A percentile compares a stretch with the other conserved stretches of the same genome.
Evolutionary conservation across 2,888 invertebrate genomes (phyloP).

Genomic region (Tipula lateralis): DNA sequence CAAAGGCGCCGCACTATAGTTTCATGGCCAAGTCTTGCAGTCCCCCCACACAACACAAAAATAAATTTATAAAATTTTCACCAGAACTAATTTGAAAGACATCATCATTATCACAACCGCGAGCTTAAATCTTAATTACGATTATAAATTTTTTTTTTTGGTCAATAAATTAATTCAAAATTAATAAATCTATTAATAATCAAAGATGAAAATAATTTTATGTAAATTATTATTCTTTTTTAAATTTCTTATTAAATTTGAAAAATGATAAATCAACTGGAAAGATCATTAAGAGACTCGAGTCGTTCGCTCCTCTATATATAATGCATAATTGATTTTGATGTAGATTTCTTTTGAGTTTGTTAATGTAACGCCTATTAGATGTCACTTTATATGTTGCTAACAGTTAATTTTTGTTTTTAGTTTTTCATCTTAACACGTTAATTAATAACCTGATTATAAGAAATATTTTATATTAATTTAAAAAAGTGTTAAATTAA

Average conservation of each 20-base stretch:
- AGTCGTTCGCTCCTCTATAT: background rate
- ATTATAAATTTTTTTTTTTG: background rate
- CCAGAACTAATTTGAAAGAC: constrained; percentile 8
- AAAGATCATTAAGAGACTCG: background rate
- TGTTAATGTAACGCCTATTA: constrained; percentile 24
- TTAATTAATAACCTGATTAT: constrained; percentile 24
- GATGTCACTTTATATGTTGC: background rate
- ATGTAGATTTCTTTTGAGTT: background rate
- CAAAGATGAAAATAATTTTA: background rate
- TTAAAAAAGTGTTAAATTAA: background rate
- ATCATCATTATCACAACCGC: background rate
- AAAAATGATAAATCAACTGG: constrained; percentile 9
- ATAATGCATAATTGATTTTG: background rate
- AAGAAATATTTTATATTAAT: background rate
- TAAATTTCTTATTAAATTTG: background rate
- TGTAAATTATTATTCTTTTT: background rate
- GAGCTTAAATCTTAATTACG: background rate
- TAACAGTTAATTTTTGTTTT: background rate
- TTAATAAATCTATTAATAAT: constrained; percentile 15
- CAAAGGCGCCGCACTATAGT: background rate
- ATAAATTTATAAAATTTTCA: background rate
- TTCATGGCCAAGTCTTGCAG: background rate
- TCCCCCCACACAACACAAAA: background rate
- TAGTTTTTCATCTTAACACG: background rate
- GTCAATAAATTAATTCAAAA: background rate